A percentile compares a stretch with the other conserved stretches of the same genome.
These are phyloP conservation scores for Camponotus vicinus DNA, from an alignment of 1,140 invertebrate genomes.

Conservation along the genomic window DNA sequence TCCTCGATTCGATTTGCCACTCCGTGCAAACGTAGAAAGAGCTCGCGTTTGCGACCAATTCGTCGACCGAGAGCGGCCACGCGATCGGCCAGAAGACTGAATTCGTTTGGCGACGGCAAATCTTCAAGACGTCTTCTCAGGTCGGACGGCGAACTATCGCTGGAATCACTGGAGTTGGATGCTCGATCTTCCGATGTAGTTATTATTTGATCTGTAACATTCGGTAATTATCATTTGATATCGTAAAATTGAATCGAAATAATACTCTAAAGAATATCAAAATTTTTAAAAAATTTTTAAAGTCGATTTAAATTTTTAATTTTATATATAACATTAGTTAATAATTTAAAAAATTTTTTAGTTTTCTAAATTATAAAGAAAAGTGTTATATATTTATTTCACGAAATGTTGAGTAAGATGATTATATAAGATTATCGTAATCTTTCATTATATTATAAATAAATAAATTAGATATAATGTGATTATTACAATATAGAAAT, in stretches of 20 bases:
- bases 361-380: not conserved
- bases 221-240: slow-evolving; percentile 13
- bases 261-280: not conserved
- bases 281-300: not conserved
- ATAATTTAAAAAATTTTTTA: not conserved
- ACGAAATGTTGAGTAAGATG: not conserved
- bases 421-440: not conserved
- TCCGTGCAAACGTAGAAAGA: slow-evolving; percentile 64
- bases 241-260: not conserved
- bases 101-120: slow-evolving; percentile 67
- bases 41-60: slow-evolving; percentile 65
- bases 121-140: slow-evolving; percentile 71
- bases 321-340: not conserved
- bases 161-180: slow-evolving; percentile 45
- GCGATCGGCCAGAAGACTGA: slow-evolving; percentile 41
- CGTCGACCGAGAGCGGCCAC: slow-evolving; percentile 55
- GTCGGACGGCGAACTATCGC: slow-evolving; percentile 67
- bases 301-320: not conserved
- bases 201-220: slow-evolving; percentile 39
- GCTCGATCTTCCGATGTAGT: slow-evolving; percentile 8
- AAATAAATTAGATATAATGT: not conserved
- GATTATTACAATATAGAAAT: not conserved
- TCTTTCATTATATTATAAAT: slow-evolving; percentile 17
- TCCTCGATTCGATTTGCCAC: slow-evolving; percentile 74
- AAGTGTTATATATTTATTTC: not conserved